Base-by-base conservation (phyloP, 2,888 invertebrate species). In the Maniola hyperantus region DNA sequence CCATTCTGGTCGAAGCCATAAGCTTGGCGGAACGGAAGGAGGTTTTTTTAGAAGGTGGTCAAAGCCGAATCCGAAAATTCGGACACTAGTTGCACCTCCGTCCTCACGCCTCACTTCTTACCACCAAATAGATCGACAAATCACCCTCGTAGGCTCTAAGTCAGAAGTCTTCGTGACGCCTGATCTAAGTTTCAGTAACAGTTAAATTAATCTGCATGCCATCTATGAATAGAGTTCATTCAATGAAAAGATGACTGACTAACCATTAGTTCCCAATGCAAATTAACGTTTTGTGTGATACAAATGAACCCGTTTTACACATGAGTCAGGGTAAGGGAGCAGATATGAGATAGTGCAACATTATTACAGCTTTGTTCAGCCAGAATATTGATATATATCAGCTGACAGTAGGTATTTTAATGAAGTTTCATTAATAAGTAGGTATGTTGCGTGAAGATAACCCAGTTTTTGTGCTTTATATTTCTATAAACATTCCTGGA, bases 281-380 rank as follows among this genome's bases (percentile, higher is more conserved):
- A 48, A 5, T 15, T 39, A 57, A 20, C 15, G 20, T 42, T 39
- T 55, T n/a, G 55, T 55, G 8, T 39, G 33, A 53, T 53, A 42
- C 53, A 26, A 61, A 44, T 62, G 48, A 53, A 53, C 8, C 26
- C 13, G 39, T 26, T 15, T 26, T 46, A 10, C 13, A 39, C 50
- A 42, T 72, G 74, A 76, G 70, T 75, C 76, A 76, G 66, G 26
- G 26, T 26, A 26, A n/a, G 26, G 63, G 71, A 68, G 74, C 57
- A 51, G 50, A 51, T 51, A 51, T 51, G 50, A 76, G 82, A 84
- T 81, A 83, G 76, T 71, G 72, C 69, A 72, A 81, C 78, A 79
- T 26, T 79, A 80, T 82, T 79, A 75, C 73, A 77, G 74, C 78
- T 78, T 79, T 83, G 82, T 82, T 79, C 83, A 74, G 72, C 72